Conservation (phyloP, 2,888 invertebrate genomes). For the Troides helena region DNA sequence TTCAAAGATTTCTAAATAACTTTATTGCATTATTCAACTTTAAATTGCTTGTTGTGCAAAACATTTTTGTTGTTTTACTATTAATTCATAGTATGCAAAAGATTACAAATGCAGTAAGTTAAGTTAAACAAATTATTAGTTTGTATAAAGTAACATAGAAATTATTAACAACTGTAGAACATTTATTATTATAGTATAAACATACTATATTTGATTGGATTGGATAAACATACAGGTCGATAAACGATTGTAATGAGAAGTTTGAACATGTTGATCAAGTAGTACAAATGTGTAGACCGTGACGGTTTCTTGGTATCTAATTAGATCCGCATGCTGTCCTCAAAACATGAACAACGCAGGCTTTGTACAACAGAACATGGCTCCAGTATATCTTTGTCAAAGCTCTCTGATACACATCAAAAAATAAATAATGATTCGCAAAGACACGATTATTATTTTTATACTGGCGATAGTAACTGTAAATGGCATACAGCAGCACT, state of each 20-base stretch:
- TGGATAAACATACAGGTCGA: not conserved
- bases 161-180: too few species aligned
- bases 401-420: not conserved
- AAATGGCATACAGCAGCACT: slow-evolving; percentile 53
- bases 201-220: not conserved
- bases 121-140: too few species aligned
- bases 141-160: too few species aligned
- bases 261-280: slow-evolving; percentile 38
- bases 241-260: slow-evolving; percentile 15
- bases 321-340: slow-evolving; percentile 59
- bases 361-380: not conserved
- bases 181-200: too few species aligned
- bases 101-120: too few species aligned
- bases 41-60: too few species aligned
- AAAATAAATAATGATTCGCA: slow-evolving; percentile 6
- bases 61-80: too few species aligned
- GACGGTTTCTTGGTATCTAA: slow-evolving; percentile 66
- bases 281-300: slow-evolving; percentile 55
- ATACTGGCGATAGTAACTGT: slow-evolving; percentile 5
- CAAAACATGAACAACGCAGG: slow-evolving; percentile 31
- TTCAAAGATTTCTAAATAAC: too few species aligned
- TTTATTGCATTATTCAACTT: too few species aligned
- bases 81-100: too few species aligned
- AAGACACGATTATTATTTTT: not conserved
- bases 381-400: not conserved